Base-by-base conservation (phyloP, 2,888 invertebrate genomes). In the Aleiodes testaceus region DNA sequence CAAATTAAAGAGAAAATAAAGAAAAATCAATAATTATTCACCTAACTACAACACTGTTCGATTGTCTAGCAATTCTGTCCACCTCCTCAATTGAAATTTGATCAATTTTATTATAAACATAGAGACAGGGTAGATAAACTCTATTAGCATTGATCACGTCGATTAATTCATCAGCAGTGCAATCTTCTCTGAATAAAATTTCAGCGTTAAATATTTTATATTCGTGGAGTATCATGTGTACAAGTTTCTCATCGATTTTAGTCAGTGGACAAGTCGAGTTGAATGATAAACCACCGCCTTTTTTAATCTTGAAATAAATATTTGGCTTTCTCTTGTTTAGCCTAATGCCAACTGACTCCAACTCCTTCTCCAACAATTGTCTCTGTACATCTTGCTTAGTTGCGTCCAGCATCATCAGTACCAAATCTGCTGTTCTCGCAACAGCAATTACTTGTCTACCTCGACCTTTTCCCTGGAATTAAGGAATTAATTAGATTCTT, bases 91-190 rank as follows among this genome's bases (percentile, higher is more conserved):
- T 97, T 65, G 98, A 97, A 82, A 99, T 97, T 90, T 99, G 98
- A 92, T 99, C 99, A 81, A 99, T 97, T 91, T 99, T 99, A 89
- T 99, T 99, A 89, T 99, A 99, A 69, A 99, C 97, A 89, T 99
- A 99, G 69, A 99, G 88, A 88, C 99, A 99, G 67, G 98, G 97
- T 85, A 99, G 90, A 89, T 99, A 98, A 70, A 86, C 86, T 76
- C 98, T 92, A 89, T 97, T 98, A 9, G 95, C 98, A 65, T 96
- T 94, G 79, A 99, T 97, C 66, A 99, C 98, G 89, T 99, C 99
- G 78, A 99, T 99, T 82, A 99, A 91, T 84, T 99, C 99, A 88
- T 99, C 99, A 0, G 97, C 93, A 1, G 93, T 93, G 85, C 95
- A 96, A 88, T 99, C 99, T 87, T 99, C 99, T 52, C 99, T 91